Base-by-base conservation (phyloP, 1,140 invertebrate species). In the Hesperophylax magnus region DNA sequence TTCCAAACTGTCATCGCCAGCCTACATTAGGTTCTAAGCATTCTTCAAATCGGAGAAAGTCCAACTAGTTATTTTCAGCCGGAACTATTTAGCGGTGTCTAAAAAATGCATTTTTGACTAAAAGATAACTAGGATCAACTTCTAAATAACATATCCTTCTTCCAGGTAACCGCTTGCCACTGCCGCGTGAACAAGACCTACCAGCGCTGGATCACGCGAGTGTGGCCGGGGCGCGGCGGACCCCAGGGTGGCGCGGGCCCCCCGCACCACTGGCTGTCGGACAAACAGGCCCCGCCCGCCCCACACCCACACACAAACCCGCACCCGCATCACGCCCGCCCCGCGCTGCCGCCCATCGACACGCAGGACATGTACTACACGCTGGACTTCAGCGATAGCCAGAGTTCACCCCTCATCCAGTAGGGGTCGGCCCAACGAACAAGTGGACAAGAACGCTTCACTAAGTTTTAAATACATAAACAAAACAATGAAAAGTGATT, bases 121-220 rank as follows among this genome's bases (percentile, higher is more conserved):
- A 31, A 2, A 2, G 7, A 2, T 4, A 4, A 34, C 7, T 34
- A 34, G 3, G 34, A 6, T 8, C 34, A 34, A 8, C 34, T 47
- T 47, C 39, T 47, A 47, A 47, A 11, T 14, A n/a, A n/a, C n/a
- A 0, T 34, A 24, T 24, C 61, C 15, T n/a, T 56, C 9, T 47
- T 77, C 8, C 87, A 92, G 92, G 92, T 94, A 77, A 91, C 92
- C 14, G 91, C 90, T 8, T 94, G 93, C 86, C 93, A 94, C 85
- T 94, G 94, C 86, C 92, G 93, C 65, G 92, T 94, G 76, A 93
- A 94, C 87, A 93, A 94, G 86, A 93, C 93, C 0, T 94, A 94
- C 86, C 92, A 89, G 20, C 86, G 89, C 15, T 84, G 89, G 81
- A 80, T 90, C 76, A 89, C 91, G 11, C 85, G 89, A 2, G 77